Conservation (phyloP, 2,888 invertebrate genomes). For the Lasioglossum figueresi region DNA sequence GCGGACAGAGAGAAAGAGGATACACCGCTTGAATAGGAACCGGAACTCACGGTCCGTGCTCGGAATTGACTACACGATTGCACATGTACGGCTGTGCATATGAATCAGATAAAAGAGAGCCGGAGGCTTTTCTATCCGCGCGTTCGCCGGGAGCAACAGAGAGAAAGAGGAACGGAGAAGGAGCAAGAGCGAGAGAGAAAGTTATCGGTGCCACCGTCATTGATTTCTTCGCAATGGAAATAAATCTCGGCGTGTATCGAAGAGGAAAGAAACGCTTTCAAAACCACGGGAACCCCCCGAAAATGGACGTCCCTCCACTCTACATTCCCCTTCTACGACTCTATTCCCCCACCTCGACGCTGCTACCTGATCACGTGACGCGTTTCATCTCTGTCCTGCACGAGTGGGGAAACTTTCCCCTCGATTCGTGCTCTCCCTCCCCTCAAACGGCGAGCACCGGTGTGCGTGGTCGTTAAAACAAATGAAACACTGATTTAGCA, state of each 20-base stretch:
- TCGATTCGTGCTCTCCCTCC: too few relatives aligned
- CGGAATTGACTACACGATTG: constrained; percentile 79
- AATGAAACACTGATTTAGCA: not conserved
- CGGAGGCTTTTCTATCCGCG: constrained; percentile 46
- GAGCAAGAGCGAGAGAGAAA: constrained; percentile 10
- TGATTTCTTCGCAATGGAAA: constrained; percentile 69
- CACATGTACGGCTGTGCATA: constrained; percentile 76
- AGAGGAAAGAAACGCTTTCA: constrained; percentile 21
- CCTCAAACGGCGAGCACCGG: too few relatives aligned
- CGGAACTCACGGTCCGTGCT: constrained; percentile 81
- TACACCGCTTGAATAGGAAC: constrained; percentile 78
- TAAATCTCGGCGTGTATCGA: constrained; percentile 58
- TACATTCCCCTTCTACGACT: too few relatives aligned
- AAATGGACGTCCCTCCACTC: constrained; percentile 31
- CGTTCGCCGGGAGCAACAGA: constrained; percentile 8
- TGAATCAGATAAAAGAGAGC: constrained; percentile 71
- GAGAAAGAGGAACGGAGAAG: not conserved
- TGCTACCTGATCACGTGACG: too few relatives aligned
- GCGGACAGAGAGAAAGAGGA: constrained; percentile 61
- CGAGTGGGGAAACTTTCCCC: too few relatives aligned
- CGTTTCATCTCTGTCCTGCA: too few relatives aligned
- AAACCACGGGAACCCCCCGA: constrained; percentile 47
- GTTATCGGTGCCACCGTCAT: constrained; percentile 64
- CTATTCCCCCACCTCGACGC: too few relatives aligned
- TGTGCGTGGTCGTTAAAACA: too few relatives aligned